Conservation (phyloP, 2,113 vertebrate genomes). For the Myotis davidii region DNA sequence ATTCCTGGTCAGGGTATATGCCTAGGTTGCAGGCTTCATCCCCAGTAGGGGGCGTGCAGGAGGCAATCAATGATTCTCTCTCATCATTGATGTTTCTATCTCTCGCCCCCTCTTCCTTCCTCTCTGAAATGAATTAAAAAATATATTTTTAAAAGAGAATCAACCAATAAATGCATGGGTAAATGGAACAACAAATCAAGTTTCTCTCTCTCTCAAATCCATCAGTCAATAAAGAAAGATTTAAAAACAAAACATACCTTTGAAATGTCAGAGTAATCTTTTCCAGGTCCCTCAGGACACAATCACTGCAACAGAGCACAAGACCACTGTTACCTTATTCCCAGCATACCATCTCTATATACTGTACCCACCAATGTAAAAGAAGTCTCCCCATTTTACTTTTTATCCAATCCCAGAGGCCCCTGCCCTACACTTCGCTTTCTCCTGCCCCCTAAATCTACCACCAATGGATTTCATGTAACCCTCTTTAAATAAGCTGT, state of each 20-base stretch:
- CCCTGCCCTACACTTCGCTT: too few species aligned
- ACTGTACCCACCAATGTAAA: not conserved
- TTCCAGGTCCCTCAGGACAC: not conserved
- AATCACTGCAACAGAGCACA: not conserved
- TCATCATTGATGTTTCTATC: too few species aligned
- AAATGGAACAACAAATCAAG: not conserved
- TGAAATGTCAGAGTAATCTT: not conserved
- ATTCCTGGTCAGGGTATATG: too few species aligned
- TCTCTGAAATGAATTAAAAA: too few species aligned
- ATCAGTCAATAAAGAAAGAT: not conserved
- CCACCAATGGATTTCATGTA: not conserved
- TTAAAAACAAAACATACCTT: not conserved
- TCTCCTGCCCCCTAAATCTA: not conserved
- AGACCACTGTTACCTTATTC: not conserved
- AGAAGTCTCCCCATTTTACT: not conserved
- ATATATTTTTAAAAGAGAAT: not conserved
- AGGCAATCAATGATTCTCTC: too few species aligned
- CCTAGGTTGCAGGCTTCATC: too few species aligned
- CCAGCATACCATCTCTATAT: not conserved
- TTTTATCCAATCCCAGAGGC: not conserved
- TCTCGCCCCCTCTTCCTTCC: too few species aligned
- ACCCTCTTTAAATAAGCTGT: not conserved
- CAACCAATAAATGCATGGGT: not conserved
- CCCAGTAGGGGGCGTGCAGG: too few species aligned
- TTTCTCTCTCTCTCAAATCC: not conserved